Evolutionary conservation across 2,797 vertebrate species (phyloP).

Genomic region (Fringilla coelebs): DNA sequence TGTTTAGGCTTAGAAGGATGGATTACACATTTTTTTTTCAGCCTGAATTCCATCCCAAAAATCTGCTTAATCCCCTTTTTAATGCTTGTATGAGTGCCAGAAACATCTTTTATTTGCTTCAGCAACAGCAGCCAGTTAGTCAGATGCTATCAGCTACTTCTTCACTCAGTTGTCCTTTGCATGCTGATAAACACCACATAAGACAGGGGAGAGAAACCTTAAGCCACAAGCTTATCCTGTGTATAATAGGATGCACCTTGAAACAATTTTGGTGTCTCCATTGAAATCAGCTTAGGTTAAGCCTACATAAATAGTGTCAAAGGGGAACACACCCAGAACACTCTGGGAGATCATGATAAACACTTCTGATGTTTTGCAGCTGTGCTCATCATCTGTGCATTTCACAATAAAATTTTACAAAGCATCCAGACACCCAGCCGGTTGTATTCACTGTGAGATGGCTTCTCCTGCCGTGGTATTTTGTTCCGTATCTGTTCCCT

Average conservation of each 20-base stretch:
- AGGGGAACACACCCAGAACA: constrained; percentile 65
- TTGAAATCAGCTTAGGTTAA: constrained; percentile 67
- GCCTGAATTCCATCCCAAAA: constrained; percentile 10
- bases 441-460: constrained; percentile 78
- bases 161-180: constrained; percentile 47
- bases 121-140: constrained; percentile 16
- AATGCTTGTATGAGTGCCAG: constrained; percentile 36
- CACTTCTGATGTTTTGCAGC: constrained; percentile 79
- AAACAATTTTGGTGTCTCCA: constrained; percentile 69
- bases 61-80: constrained; percentile 46
- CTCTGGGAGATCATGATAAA: constrained; percentile 70
- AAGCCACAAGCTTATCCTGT: constrained; percentile 27
- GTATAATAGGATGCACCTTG: constrained; percentile 56
- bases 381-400: constrained; percentile 85
- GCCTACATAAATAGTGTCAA: constrained; percentile 65
- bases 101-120: constrained; percentile 4
- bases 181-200: constrained; percentile 40
- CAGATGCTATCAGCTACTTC: constrained; percentile 60
- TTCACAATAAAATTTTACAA: constrained; percentile 89
- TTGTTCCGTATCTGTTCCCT: not conserved
- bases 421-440: constrained; percentile 84
- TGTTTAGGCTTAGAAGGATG: not conserved
- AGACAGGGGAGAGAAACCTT: constrained; percentile 23
- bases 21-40: not conserved
- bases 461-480: constrained; percentile 31